Base-by-base conservation (phyloP, 2,888 invertebrate species). In the Leucozona laternaria region DNA sequence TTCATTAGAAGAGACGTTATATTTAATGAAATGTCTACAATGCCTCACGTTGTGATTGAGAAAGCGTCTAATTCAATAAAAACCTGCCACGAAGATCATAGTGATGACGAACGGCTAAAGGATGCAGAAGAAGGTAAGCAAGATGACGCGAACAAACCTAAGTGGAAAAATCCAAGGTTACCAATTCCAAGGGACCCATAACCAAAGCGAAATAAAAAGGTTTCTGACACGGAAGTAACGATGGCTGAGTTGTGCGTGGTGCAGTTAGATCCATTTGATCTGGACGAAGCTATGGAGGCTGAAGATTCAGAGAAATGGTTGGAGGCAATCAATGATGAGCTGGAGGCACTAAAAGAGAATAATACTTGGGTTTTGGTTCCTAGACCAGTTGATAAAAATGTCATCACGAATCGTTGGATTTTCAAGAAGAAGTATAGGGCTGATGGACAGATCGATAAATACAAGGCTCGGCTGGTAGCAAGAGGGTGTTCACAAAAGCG, bases 311-410 rank as follows among this genome's bases (percentile, higher is more conserved):
- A 20, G 1, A 48, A 87, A 0, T 93, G 98, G 55, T 95, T 98
- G 87, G 96, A 95, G 60, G 95, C 97, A 1, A 96, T 98, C 95
- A 95, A 95, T 88, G 96, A 97, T 90, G 97, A 97, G 90, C 93
- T 97, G 13, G 94, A 95, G n/a, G 48, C 78, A 20, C 53, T 80
- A 8, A 11, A 40, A n/a, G 64, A 70, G 43, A 84, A 80, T 53
- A 50, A 66, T 2, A 88, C 78, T 8, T 82, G 78, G 80, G 15
- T 50, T 7, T 25, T 81, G 31, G 70, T 77, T 13, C 64, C 64
- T 3, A 55, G 62, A 60, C 68, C 86, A 15, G 34, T n/a, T 34
- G 40, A 40, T 53, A 15, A 40, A 64, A 58, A 75, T 6, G 34
- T 79, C 8, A 66, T 79, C 15, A 43, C 4, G 40, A n/a, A 11